phyloP scores from a whole-genome alignment of 2,888 invertebrate genomes.

The Parnassius mnemosyne region DNA sequence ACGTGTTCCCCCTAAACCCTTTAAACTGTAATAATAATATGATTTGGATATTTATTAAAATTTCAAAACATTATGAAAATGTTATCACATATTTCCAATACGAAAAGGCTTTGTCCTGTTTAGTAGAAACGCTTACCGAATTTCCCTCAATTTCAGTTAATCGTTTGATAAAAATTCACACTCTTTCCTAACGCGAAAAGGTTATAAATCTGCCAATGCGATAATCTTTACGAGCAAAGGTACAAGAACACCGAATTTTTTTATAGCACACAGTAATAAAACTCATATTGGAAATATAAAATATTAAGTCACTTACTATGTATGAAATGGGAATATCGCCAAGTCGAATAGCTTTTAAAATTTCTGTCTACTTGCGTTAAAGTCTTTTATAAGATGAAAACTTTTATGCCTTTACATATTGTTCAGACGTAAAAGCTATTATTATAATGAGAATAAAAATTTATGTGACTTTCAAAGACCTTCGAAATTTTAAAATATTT shows the following conservation, averaged over 20 bases:
- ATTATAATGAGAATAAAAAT: slow-evolving; percentile 14
- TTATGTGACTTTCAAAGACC: not conserved
- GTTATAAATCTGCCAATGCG: slow-evolving; percentile 15
- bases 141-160: not conserved
- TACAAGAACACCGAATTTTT: slow-evolving; percentile 10
- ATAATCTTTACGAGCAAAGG: slow-evolving; percentile 24
- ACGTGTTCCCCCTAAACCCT: too few species aligned
- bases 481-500: too few species aligned
- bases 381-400: slow-evolving; percentile 23
- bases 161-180: slow-evolving; percentile 6
- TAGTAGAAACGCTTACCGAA: not conserved
- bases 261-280: slow-evolving; percentile 18
- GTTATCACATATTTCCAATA: too few species aligned
- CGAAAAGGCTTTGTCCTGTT: too few species aligned
- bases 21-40: too few species aligned
- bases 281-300: slow-evolving; percentile 25
- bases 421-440: slow-evolving; percentile 13
- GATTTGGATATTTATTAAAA: too few species aligned
- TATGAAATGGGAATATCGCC: slow-evolving; percentile 23
- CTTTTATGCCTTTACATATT: slow-evolving; percentile 21
- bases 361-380: slow-evolving; percentile 16
- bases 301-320: slow-evolving; percentile 24
- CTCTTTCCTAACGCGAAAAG: not conserved
- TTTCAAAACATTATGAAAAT: too few species aligned
- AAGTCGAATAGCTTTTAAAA: slow-evolving; percentile 25